These are phyloP conservation scores for Oryzias dopingdopingensis DNA, from an alignment of 2,797 vertebrate species.

Conservation along the genomic window DNA sequence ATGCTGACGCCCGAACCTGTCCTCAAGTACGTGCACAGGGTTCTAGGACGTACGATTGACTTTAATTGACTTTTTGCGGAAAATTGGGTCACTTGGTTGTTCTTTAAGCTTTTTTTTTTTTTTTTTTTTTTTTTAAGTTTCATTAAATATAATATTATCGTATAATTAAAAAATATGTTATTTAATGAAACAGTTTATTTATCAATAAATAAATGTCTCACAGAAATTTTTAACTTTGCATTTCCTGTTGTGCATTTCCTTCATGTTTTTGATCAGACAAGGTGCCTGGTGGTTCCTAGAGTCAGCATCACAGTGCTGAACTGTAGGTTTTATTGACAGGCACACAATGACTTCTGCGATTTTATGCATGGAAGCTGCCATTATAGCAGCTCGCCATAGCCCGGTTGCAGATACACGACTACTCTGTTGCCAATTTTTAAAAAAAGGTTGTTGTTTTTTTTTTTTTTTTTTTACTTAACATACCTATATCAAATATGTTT, in stretches of 20 bases:
- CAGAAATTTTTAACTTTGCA: background rate
- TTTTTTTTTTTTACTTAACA: background rate
- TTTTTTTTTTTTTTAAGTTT: too few relatives aligned
- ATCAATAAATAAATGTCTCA: background rate
- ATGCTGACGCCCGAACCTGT: constrained; percentile 96
- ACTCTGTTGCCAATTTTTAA: background rate
- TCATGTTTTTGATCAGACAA: background rate
- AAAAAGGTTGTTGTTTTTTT: background rate
- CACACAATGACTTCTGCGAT: constrained; percentile 68
- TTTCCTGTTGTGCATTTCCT: background rate
- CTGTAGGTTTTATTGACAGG: constrained; percentile 67
- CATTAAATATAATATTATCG: too few relatives aligned
- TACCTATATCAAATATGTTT: background rate
- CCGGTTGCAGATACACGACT: constrained; percentile 72
- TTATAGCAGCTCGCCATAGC: constrained; percentile 69
- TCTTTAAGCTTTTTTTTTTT: too few relatives aligned
- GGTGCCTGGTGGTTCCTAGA: constrained; percentile 71
- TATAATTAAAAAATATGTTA: background rate
- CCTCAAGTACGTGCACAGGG: constrained; percentile 82
- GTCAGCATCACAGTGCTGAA: constrained; percentile 63
- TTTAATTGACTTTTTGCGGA: too few relatives aligned
- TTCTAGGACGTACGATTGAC: background rate
- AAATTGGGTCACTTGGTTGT: too few relatives aligned
- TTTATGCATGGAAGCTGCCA: constrained; percentile 71
- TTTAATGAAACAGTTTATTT: background rate